These are phyloP conservation scores for Coleophora deauratella DNA, from an alignment of 2,888 invertebrate species.

Conservation along the genomic window DNA sequence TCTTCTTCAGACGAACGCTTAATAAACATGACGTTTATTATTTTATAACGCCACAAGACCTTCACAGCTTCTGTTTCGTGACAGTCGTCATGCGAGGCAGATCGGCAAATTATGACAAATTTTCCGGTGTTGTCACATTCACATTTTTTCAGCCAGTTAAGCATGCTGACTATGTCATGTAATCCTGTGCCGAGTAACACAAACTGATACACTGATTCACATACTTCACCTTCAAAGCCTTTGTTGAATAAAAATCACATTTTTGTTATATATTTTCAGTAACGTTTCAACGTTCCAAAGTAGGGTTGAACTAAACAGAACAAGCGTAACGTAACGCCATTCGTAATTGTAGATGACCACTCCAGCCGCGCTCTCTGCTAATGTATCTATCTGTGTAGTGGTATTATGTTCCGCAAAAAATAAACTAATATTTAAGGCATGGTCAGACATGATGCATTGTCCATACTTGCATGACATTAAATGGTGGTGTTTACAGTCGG, in stretches of 20 bases:
- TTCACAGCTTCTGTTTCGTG: constrained; percentile 34
- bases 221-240: neutral
- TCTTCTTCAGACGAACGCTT: constrained; percentile 5
- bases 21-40: constrained; percentile 44
- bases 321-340: constrained; percentile 40
- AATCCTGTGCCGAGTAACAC: constrained; percentile 38
- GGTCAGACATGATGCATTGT: constrained; percentile 10
- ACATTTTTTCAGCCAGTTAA: constrained; percentile 31
- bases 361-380: constrained; percentile 37
- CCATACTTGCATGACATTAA: too few species aligned
- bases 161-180: constrained; percentile 25
- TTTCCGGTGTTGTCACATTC: constrained; percentile 46
- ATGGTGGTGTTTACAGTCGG: neutral
- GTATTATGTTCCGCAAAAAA: constrained; percentile 8
- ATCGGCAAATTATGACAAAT: constrained; percentile 45
- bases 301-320: constrained; percentile 41
- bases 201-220: constrained; percentile 24
- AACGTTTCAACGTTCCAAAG: constrained; percentile 35
- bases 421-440: constrained; percentile 11
- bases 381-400: constrained; percentile 12
- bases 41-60: constrained; percentile 41
- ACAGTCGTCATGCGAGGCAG: constrained; percentile 28
- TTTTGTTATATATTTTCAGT: constrained; percentile 32
- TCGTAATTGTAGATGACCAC: constrained; percentile 46
- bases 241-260: constrained; percentile 23